A percentile compares a stretch with the other conserved stretches of the same genome.
Conservation (phyloP, 2,888 invertebrate species). For the Trisateles emortualis region DNA sequence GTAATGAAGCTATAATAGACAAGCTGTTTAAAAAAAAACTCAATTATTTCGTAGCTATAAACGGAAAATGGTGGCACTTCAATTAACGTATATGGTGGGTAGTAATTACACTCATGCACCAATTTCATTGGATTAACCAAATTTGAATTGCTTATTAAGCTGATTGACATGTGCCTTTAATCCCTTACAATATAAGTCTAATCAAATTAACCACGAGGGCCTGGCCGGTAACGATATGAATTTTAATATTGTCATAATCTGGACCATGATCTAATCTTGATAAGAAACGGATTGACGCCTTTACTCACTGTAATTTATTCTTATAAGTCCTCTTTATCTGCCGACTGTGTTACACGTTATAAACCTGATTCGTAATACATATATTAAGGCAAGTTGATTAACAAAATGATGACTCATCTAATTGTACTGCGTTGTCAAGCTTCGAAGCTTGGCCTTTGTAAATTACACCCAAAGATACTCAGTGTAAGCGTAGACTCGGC, state of each 20-base stretch:
- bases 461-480: neutral
- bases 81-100: conserved; percentile 54
- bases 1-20: conserved; percentile 46
- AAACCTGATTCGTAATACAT: conserved; percentile 23
- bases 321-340: conserved; percentile 24
- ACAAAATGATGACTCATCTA: conserved; percentile 1
- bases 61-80: conserved; percentile 50
- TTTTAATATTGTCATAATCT: conserved; percentile 59
- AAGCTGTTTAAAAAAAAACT: conserved; percentile 38
- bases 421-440: conserved; percentile 1
- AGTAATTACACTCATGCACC: conserved; percentile 63
- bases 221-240: conserved; percentile 48
- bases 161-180: conserved; percentile 79
- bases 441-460: neutral
- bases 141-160: conserved; percentile 82
- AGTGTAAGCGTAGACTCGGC: neutral
- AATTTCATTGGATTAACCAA: conserved; percentile 76
- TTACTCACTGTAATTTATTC: conserved; percentile 64
- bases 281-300: conserved; percentile 59
- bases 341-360: conserved; percentile 19
- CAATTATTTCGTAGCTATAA: conserved; percentile 43
- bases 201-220: conserved; percentile 60
- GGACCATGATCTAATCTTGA: conserved; percentile 64
- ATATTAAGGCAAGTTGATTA: conserved; percentile 9
- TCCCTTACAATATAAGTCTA: conserved; percentile 65